Evolutionary conservation across 2,797 vertebrate species (phyloP).

Genomic region (Argya squamiceps): DNA sequence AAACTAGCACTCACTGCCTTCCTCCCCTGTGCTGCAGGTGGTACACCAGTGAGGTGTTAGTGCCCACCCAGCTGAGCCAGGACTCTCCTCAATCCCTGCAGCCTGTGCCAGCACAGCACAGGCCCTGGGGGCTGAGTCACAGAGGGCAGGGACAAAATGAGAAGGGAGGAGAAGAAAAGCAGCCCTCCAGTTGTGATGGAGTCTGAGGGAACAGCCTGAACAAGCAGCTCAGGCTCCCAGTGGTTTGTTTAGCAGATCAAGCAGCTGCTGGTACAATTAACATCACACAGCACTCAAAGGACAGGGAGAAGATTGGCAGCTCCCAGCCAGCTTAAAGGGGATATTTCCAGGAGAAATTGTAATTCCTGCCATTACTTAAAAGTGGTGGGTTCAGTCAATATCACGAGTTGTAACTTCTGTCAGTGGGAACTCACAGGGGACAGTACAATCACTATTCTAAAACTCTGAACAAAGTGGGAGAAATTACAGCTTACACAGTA

Average conservation of each 20-base stretch:
- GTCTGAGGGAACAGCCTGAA: not conserved
- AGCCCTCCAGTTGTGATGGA: not conserved
- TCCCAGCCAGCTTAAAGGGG: not conserved
- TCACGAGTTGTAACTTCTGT: not conserved
- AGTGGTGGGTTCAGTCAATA: constrained; percentile 21
- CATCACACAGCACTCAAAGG: not conserved
- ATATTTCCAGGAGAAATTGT: not conserved
- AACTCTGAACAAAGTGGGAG: not conserved
- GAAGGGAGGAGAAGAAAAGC: not conserved
- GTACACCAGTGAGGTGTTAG: not conserved
- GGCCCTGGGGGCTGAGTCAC: not conserved
- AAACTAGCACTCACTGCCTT: not conserved
- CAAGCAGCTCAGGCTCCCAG: not conserved
- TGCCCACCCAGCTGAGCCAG: not conserved
- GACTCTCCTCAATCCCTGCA: not conserved
- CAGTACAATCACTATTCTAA: not conserved
- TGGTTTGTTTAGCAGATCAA: not conserved
- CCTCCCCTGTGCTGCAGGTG: not conserved
- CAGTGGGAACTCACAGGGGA: not conserved
- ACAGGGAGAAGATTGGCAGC: not conserved
- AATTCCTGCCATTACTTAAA: constrained; percentile 36
- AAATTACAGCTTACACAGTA: constrained; percentile 13
- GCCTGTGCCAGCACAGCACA: not conserved
- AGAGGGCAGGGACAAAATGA: not conserved
- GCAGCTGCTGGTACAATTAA: not conserved